Conservation (phyloP, 2,888 invertebrate genomes). For the Xestia c-nigrum region DNA sequence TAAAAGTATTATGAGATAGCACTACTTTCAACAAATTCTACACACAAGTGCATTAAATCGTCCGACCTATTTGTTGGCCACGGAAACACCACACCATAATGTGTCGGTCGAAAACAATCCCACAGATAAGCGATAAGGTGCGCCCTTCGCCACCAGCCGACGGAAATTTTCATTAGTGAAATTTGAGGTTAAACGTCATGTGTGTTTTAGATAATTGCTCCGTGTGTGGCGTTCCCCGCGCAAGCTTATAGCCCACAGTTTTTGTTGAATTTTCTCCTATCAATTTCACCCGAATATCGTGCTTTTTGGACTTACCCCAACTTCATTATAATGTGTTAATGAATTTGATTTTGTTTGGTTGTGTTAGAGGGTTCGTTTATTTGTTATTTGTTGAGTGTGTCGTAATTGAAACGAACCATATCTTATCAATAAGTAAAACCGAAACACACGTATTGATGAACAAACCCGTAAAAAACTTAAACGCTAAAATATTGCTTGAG, state of each 20-base stretch:
- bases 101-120: slow-evolving; percentile 82
- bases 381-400: slow-evolving; percentile 23
- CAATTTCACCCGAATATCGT: slow-evolving; percentile 72
- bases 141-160: slow-evolving; percentile 77
- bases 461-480: slow-evolving; percentile 7
- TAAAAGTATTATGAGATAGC: not conserved
- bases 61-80: slow-evolving; percentile 54
- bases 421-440: slow-evolving; percentile 1
- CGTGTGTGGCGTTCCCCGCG: slow-evolving; percentile 79
- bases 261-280: slow-evolving; percentile 81
- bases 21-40: not conserved
- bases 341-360: slow-evolving; percentile 55
- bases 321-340: slow-evolving; percentile 64
- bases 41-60: slow-evolving; percentile 40
- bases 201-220: slow-evolving; percentile 88
- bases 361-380: slow-evolving; percentile 21
- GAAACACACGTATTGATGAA: slow-evolving; percentile 19
- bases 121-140: slow-evolving; percentile 87
- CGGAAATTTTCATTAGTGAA: slow-evolving; percentile 89
- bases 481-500: slow-evolving; percentile 80
- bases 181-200: slow-evolving; percentile 87
- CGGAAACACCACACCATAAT: slow-evolving; percentile 80
- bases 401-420: not conserved
- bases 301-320: slow-evolving; percentile 68
- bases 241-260: slow-evolving; percentile 80